phyloP scores from a whole-genome alignment of 2,797 vertebrate species.

The Austrolebias charrua region DNA sequence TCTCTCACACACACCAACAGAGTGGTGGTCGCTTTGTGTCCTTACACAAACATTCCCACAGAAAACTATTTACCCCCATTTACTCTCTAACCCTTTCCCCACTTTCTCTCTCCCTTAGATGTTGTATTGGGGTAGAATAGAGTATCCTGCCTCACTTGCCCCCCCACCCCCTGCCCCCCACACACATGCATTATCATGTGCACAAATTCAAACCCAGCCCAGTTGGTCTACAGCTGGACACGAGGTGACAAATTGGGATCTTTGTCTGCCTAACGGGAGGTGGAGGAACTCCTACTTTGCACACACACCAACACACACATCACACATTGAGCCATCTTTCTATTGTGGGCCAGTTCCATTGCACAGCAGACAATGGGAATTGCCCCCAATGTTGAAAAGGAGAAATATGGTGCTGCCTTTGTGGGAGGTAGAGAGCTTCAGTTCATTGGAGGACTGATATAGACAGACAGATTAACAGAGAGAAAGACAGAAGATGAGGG shows the following conservation, averaged over 20 bases:
- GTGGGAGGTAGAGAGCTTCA: slow-evolving; percentile 76
- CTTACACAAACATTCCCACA: slow-evolving; percentile 80
- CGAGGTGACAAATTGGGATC: slow-evolving; percentile 80
- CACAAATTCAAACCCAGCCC: slow-evolving; percentile 64
- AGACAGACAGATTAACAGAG: slow-evolving; percentile 71
- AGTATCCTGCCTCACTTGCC: slow-evolving; percentile 51
- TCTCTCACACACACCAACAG: slow-evolving; percentile 70
- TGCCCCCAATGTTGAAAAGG: slow-evolving; percentile 66
- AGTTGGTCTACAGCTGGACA: slow-evolving; percentile 78
- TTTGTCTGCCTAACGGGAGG: slow-evolving; percentile 74
- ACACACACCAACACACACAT: slow-evolving; percentile 42
- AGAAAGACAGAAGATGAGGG: slow-evolving; percentile 56
- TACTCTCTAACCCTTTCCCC: slow-evolving; percentile 53
- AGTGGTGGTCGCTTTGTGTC: slow-evolving; percentile 69
- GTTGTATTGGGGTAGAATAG: slow-evolving; percentile 60
- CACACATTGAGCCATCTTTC: slow-evolving; percentile 61
- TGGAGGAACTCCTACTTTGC: slow-evolving; percentile 61
- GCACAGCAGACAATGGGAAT: slow-evolving; percentile 64
- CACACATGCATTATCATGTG: slow-evolving; percentile 43
- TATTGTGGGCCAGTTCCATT: slow-evolving; percentile 66
- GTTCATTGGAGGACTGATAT: slow-evolving; percentile 76
- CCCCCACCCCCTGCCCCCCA: slow-evolving; percentile 52
- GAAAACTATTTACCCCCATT: slow-evolving; percentile 73
- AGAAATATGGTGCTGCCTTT: slow-evolving; percentile 78
- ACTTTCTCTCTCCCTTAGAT: slow-evolving; percentile 26